These are phyloP conservation scores for Spodoptera frugiperda DNA, from an alignment of 1,140 invertebrate genomes.

Conservation along the genomic window DNA sequence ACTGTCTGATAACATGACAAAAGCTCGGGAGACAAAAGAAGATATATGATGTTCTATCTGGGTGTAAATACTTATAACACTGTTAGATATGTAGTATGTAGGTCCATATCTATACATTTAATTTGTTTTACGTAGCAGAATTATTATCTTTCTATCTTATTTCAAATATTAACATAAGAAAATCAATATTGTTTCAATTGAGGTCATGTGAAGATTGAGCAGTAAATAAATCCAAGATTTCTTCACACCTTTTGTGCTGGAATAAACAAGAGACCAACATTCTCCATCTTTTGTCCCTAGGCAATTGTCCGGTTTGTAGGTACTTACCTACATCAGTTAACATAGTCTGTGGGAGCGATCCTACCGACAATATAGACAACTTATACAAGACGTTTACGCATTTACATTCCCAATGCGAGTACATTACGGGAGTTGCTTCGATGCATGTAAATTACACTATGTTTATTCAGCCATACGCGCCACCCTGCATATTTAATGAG, in stretches of 20 bases:
- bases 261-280: conserved; percentile 15
- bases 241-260: conserved; percentile 16
- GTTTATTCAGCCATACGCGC: conserved; percentile 81
- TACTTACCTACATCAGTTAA: conserved; percentile 43
- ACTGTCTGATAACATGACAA: conserved; percentile 44
- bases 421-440: conserved; percentile 82
- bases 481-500: conserved; percentile 80
- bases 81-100: too few species aligned
- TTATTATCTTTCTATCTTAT: too few species aligned
- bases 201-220: not conserved
- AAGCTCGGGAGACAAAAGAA: conserved; percentile 39
- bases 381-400: conserved; percentile 65
- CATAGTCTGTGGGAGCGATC: conserved; percentile 59
- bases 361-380: conserved; percentile 66
- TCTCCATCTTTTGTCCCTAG: conserved; percentile 35
- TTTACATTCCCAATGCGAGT: conserved; percentile 79
- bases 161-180: too few species aligned
- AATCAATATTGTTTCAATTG: too few species aligned
- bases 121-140: too few species aligned
- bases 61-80: not conserved
- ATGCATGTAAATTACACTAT: conserved; percentile 83
- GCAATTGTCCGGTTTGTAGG: conserved; percentile 34
- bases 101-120: too few species aligned
- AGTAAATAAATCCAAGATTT: conserved; percentile 1
- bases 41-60: not conserved